Percentiles rank a stretch among this genome's conserved stretches.
Conservation (phyloP, 2,113 vertebrate genomes). For the Dermatemys mawii region DNA sequence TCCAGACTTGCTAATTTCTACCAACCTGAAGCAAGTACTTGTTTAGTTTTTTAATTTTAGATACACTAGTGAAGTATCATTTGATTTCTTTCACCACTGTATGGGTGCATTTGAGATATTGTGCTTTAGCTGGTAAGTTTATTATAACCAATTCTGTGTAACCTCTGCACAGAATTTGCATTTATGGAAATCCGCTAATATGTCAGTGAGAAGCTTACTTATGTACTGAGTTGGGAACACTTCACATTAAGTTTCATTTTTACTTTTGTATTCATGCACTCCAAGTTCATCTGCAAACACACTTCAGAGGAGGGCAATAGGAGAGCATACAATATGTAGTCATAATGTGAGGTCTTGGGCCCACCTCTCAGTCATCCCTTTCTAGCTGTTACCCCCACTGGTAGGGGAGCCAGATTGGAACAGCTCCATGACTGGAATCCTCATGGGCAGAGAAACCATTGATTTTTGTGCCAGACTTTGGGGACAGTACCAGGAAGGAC, state of each 20-base stretch:
- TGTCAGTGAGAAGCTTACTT: background rate
- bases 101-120: background rate
- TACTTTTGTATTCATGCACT: background rate
- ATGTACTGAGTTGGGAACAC: background rate
- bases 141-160: background rate
- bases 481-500: background rate
- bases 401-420: background rate
- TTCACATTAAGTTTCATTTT: background rate
- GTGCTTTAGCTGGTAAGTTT: background rate
- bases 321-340: background rate
- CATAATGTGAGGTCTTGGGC: background rate
- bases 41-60: background rate
- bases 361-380: background rate
- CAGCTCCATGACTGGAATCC: background rate
- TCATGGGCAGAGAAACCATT: background rate
- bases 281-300: background rate
- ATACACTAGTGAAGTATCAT: background rate
- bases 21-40: background rate
- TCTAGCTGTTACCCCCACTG: background rate
- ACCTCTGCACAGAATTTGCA: slow-evolving; percentile 21
- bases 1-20: background rate
- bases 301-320: background rate
- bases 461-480: background rate
- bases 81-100: background rate
- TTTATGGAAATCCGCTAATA: background rate